Evolutionary conservation across 2,888 invertebrate species (phyloP), one percentile per base, ranked within the genome.

Genomic region (Apamea epomidion): DNA sequence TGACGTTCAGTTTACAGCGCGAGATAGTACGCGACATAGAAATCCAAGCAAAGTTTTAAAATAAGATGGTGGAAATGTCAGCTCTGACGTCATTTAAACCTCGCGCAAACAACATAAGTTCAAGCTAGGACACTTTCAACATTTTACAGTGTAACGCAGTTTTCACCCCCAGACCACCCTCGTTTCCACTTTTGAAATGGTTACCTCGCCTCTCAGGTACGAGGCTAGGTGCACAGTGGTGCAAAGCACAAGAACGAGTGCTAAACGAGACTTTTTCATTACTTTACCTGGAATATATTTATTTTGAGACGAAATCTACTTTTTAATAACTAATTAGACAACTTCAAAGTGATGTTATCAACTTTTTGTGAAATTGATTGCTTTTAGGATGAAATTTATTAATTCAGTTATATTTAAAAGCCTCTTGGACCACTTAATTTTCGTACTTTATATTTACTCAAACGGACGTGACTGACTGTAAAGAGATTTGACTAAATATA

Each of bases 171-270:
- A 85, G 86, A 89, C 91, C 91, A 90, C 91, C 91, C 92, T 92
- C 93, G 82, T 92, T 93, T 93, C 91, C 91, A 91, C 92, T 92
- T 91, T 91, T 91, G 91, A 91, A 95, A 94, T 94, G 93, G 94
- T 94, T 94, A 92, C 93, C 90, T 90, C 89, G 87, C 89, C 88
- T 90, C 91, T 90, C 84, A 86, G 88, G 87, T 83, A 88, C 83
- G 84, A 83, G 89, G 88, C 89, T 89, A 87, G 83, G 84, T 85
- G 85, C 78, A 88, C 83, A 82, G 83, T 81, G 85, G 87, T 80
- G 85, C 88, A 90, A 90, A 91, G 87, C 88, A 90, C 87, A 90
- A 90, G 87, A 91, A 91, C 87, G 89, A 92, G 92, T 91, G 89
- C 87, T 90, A 91, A 92, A 92, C 82, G 90, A 91, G 89, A 87